These are phyloP conservation scores for Petrocephalus schoutedeni DNA, from an alignment of 2,797 vertebrate species.

Conservation along the genomic window DNA sequence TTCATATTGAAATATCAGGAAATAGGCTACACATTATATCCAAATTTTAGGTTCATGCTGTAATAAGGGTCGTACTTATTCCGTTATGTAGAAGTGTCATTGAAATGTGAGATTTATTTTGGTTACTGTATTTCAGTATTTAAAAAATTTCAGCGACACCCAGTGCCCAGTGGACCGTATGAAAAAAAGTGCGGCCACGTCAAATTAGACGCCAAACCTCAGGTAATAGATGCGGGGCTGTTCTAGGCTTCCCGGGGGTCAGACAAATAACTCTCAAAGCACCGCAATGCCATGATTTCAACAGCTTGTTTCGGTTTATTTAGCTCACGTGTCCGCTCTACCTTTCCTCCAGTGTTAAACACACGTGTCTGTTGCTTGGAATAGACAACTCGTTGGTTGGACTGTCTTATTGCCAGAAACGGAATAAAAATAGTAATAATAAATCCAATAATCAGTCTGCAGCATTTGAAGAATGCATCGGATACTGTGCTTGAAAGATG, in stretches of 20 bases:
- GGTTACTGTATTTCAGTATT: neutral
- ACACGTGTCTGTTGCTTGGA: slow-evolving; percentile 18
- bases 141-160: neutral
- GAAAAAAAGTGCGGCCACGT: slow-evolving; percentile 11
- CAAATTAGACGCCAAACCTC: slow-evolving; percentile 22
- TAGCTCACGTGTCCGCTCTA: neutral
- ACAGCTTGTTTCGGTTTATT: neutral
- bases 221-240: slow-evolving; percentile 14
- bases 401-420: slow-evolving; percentile 20
- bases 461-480: neutral
- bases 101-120: neutral
- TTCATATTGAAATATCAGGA: neutral
- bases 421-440: slow-evolving; percentile 19
- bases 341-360: slow-evolving; percentile 21
- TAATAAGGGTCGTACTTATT: neutral
- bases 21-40: neutral
- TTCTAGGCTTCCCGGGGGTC: slow-evolving; percentile 16
- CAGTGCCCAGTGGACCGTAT: neutral
- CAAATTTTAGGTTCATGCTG: neutral
- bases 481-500: slow-evolving; percentile 16
- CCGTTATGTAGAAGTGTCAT: neutral
- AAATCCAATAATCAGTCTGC: slow-evolving; percentile 23
- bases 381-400: neutral
- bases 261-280: slow-evolving; percentile 7
- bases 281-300: neutral